Percentiles rank a stretch among this genome's conserved stretches.
phyloP scores from a whole-genome alignment of 2,113 vertebrate species.

The Lamprotornis superbus region DNA sequence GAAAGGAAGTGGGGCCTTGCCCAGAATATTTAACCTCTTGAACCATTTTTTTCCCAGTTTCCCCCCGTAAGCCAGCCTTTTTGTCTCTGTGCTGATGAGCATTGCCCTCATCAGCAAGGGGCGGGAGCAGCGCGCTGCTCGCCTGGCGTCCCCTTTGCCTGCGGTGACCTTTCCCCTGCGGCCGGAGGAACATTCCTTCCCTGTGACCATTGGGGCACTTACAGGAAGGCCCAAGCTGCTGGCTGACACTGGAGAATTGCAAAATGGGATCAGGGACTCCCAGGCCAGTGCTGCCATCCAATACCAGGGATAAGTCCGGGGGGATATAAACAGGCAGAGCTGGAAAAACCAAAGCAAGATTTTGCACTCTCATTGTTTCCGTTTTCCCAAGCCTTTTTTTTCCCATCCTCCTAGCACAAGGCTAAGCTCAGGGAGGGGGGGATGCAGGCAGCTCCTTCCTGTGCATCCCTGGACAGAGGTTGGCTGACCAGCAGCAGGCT shows the following conservation, averaged over 20 bases:
- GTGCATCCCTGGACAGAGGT: not conserved
- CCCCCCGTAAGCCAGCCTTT: not conserved
- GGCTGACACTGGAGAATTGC: not conserved
- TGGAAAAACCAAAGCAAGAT: not conserved
- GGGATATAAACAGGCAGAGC: not conserved
- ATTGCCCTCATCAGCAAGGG: not conserved
- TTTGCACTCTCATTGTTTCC: not conserved
- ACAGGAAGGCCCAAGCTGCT: not conserved
- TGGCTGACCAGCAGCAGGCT: not conserved
- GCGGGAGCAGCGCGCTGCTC: accelerated
- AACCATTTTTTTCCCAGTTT: not conserved
- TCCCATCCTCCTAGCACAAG: not conserved
- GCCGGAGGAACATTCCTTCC: conserved; percentile 10
- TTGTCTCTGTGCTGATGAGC: not conserved
- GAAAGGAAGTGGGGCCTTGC: not conserved
- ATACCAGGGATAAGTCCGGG: not conserved
- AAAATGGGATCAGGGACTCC: not conserved
- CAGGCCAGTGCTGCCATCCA: not conserved
- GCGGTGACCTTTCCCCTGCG: not conserved
- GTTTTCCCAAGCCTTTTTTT: not conserved
- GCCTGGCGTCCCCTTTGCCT: not conserved
- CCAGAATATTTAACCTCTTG: not conserved
- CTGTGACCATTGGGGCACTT: not conserved
- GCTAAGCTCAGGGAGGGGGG: not conserved
- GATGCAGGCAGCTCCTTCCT: not conserved